phyloP scores from a whole-genome alignment of 2,888 invertebrate species.

The Elegia similella region DNA sequence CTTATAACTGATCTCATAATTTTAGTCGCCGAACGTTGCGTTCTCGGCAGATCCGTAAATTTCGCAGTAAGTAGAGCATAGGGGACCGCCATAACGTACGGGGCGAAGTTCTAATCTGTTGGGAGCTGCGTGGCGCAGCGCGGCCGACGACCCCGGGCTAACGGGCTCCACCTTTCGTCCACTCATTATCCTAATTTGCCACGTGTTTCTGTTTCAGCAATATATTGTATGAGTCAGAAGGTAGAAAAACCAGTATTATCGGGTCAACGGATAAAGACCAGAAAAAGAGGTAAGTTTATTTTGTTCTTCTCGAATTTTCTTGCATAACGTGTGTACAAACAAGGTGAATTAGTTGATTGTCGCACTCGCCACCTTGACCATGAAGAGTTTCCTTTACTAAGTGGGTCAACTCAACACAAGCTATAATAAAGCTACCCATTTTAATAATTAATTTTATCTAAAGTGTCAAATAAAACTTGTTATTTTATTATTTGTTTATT shows the following conservation, averaged over 20 bases:
- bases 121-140: conserved; percentile 42
- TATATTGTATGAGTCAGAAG: conserved; percentile 99
- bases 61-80: conserved; percentile 48
- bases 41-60: conserved; percentile 41
- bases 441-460: neutral
- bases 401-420: neutral
- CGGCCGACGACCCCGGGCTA: conserved; percentile 68
- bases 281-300: conserved; percentile 95
- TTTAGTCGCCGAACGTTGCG: conserved; percentile 31
- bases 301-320: conserved; percentile 27
- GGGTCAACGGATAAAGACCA: conserved; percentile 99
- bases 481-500: neutral
- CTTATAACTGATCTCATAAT: conserved; percentile 36
- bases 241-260: conserved; percentile 99
- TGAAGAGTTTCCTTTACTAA: conserved; percentile 24
- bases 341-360: conserved; percentile 23
- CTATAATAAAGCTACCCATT: neutral
- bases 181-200: conserved; percentile 59
- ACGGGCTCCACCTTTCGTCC: conserved; percentile 46
- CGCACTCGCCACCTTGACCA: conserved; percentile 38
- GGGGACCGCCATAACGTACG: conserved; percentile 49
- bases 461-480: neutral
- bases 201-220: conserved; percentile 85
- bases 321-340: conserved; percentile 29
- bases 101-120: conserved; percentile 40